Conservation (phyloP, 2,113 vertebrate species). For the Coregonus clupeaformis region DNA sequence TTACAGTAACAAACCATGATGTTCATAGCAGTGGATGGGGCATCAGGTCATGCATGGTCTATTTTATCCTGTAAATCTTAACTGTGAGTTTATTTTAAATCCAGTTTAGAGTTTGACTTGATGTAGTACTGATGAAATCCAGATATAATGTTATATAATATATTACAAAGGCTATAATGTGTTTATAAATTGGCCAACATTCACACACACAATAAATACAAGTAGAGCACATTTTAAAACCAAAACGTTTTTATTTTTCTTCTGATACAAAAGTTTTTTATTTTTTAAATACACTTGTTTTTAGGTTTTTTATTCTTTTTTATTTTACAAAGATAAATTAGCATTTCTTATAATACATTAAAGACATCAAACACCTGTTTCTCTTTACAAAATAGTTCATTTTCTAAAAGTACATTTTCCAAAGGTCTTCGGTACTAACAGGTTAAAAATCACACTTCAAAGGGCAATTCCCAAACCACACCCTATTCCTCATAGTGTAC, state of each 20-base stretch:
- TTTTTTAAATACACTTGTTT: constrained; percentile 73
- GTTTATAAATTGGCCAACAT: too few species aligned
- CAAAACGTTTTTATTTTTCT: constrained; percentile 71
- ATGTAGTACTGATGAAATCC: not conserved
- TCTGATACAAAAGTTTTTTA: constrained; percentile 76
- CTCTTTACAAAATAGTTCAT: constrained; percentile 38
- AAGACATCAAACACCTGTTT: constrained; percentile 52
- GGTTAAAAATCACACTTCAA: constrained; percentile 15
- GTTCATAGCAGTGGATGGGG: not conserved
- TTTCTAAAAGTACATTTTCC: constrained; percentile 29
- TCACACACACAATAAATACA: too few species aligned
- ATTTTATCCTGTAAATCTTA: not conserved
- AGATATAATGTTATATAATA: not conserved
- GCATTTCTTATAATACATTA: constrained; percentile 69
- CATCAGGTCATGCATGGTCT: not conserved
- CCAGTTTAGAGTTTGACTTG: not conserved
- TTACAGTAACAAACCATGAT: not conserved
- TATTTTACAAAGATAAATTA: constrained; percentile 81
- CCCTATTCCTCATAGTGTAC: too few species aligned
- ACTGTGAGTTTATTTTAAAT: not conserved
- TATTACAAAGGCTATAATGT: not conserved
- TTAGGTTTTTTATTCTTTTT: constrained; percentile 47
- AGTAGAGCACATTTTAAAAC: constrained; percentile 27
- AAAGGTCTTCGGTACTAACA: not conserved
- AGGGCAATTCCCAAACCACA: too few species aligned